Percentiles rank a stretch among this genome's conserved stretches.
Evolutionary conservation across 2,797 vertebrate species (phyloP).

Genomic region (Enteromius viviparus): DNA sequence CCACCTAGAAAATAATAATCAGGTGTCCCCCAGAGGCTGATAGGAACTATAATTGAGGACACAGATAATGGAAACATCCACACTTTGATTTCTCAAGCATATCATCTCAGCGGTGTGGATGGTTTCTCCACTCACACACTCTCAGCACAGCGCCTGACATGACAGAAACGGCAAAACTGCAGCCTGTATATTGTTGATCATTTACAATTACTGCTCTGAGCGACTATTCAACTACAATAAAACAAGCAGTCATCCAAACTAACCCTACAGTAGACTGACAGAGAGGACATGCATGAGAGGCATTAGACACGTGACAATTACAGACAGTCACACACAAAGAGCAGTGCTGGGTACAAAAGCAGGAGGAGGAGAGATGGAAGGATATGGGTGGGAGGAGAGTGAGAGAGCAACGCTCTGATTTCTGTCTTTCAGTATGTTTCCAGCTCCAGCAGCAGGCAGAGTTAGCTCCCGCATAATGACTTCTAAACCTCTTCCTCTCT

Average conservation of each 20-base stretch:
- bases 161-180: not conserved
- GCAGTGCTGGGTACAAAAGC: not conserved
- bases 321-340: not conserved
- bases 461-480: not conserved
- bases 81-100: not conserved
- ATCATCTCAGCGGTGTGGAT: not conserved
- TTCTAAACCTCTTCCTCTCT: not conserved
- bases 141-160: not conserved
- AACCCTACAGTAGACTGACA: not conserved
- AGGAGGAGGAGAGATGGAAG: no score
- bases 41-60: not conserved
- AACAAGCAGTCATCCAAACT: not conserved
- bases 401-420: constrained; percentile 7
- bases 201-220: not conserved
- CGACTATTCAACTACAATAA: not conserved
- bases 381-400: not conserved
- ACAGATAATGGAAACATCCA: not conserved
- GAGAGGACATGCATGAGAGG: not conserved
- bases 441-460: not conserved
- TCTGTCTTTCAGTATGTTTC: constrained; percentile 6
- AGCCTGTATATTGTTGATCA: not conserved
- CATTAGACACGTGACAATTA: constrained; percentile 16
- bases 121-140: not conserved
- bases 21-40: not conserved
- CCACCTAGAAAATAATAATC: not conserved